Conservation (phyloP, 1,140 invertebrate genomes). For the Bombus superbus region DNA sequence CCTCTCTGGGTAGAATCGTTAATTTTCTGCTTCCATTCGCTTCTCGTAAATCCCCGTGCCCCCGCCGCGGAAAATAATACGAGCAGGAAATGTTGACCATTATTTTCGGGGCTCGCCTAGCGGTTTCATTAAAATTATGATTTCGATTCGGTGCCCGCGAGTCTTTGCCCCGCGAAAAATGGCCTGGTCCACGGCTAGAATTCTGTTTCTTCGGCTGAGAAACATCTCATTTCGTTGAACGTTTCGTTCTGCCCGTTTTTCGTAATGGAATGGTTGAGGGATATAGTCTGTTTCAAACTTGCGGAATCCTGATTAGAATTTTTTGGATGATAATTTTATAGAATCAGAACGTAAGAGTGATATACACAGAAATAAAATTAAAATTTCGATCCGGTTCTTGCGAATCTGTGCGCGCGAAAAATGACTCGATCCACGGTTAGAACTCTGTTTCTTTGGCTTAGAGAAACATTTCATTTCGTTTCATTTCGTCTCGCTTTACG, state of each 20-base stretch:
- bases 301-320: too few species aligned
- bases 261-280: neutral
- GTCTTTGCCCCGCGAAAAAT: slow-evolving; percentile 3
- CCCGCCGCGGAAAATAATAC: slow-evolving; percentile 79
- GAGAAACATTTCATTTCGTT: too few species aligned
- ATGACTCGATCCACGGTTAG: neutral
- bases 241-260: neutral
- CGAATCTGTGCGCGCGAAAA: too few species aligned
- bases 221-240: neutral
- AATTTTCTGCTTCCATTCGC: slow-evolving; percentile 84
- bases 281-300: neutral
- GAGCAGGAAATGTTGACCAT: slow-evolving; percentile 82
- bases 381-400: neutral
- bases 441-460: neutral
- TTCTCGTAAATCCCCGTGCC: slow-evolving; percentile 80
- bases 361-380: neutral
- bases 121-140: slow-evolving; percentile 76
- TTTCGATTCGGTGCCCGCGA: slow-evolving; percentile 48
- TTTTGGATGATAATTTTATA: too few species aligned
- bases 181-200: neutral
- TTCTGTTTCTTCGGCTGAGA: neutral
- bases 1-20: slow-evolving; percentile 77
- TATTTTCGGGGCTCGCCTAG: slow-evolving; percentile 76
- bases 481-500: too few species aligned
- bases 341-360: neutral